Conservation (phyloP, 30 jellyfish, hydroid and myxozoan species). For the Catostylus mosaicus region DNA sequence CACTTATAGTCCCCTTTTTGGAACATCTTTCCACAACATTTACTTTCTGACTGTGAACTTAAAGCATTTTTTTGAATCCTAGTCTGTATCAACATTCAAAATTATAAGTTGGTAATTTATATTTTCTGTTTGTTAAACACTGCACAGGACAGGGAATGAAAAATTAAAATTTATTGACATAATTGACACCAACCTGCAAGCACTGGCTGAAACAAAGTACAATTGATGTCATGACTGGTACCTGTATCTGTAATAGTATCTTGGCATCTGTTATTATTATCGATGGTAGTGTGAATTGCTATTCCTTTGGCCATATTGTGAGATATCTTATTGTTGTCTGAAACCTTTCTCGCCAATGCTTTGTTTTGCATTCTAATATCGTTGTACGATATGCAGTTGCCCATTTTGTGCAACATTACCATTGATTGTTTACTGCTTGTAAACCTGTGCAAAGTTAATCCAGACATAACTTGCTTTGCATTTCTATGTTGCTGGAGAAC, state of each 20-base stretch:
- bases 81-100: too few species aligned
- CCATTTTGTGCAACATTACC: slow-evolving; percentile 45
- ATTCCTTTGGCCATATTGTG: slow-evolving; percentile 41
- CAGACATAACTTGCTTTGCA: slow-evolving; percentile 55
- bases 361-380: slow-evolving; percentile 41
- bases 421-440: slow-evolving; percentile 43
- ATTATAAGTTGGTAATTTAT: too few species aligned
- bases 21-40: too few species aligned
- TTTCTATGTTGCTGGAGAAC: slow-evolving; percentile 8
- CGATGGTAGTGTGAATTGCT: slow-evolving; percentile 52
- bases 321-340: slow-evolving; percentile 23
- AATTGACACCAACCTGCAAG: too few species aligned
- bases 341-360: slow-evolving; percentile 63
- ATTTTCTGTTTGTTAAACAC: too few species aligned
- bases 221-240: slow-evolving; percentile 60
- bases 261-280: slow-evolving; percentile 44
- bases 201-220: slow-evolving; percentile 58
- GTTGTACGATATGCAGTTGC: slow-evolving; percentile 61
- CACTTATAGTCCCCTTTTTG: too few species aligned
- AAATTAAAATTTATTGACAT: too few species aligned
- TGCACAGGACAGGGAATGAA: too few species aligned
- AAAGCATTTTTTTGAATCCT: too few species aligned
- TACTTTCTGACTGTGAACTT: too few species aligned
- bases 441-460: slow-evolving; percentile 42
- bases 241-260: slow-evolving; percentile 51